Conservation (phyloP, 2,888 invertebrate genomes). For the Serrognathus titanus region DNA sequence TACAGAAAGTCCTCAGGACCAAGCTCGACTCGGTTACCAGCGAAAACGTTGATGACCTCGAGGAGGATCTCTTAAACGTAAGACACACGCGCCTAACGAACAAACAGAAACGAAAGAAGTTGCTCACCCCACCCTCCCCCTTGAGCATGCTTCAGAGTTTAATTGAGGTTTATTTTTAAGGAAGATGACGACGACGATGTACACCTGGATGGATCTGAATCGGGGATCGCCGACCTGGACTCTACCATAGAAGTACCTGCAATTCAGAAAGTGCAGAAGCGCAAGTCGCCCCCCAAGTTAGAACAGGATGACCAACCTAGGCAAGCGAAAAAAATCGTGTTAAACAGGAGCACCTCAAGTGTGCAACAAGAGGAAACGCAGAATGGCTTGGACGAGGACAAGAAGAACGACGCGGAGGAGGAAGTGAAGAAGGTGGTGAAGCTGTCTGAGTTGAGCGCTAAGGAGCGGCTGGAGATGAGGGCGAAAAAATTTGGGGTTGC, state of each 20-base stretch:
- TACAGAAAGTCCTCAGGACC: slow-evolving; percentile 61
- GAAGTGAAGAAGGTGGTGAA: slow-evolving; percentile 56
- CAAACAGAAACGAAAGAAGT: background rate
- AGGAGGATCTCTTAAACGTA: slow-evolving; percentile 57
- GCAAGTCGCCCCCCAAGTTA: slow-evolving; percentile 31
- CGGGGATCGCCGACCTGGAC: slow-evolving; percentile 42
- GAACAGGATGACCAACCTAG: slow-evolving; percentile 34
- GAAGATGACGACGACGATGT: slow-evolving; percentile 44
- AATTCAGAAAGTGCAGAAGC: slow-evolving; percentile 31
- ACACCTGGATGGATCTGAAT: slow-evolving; percentile 40
- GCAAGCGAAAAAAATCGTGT: slow-evolving; percentile 59
- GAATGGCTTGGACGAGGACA: slow-evolving; percentile 19
- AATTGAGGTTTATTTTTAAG: slow-evolving; percentile 17
- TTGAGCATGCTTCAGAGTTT: background rate
- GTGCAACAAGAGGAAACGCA: slow-evolving; percentile 4
- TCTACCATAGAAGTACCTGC: slow-evolving; percentile 36
- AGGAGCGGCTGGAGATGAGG: slow-evolving; percentile 71
- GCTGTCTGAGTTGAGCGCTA: slow-evolving; percentile 54
- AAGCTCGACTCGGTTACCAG: slow-evolving; percentile 42
- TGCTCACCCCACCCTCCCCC: background rate
- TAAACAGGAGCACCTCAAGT: slow-evolving; percentile 52
- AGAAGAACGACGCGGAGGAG: slow-evolving; percentile 21
- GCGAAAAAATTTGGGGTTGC: slow-evolving; percentile 78
- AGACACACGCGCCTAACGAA: slow-evolving; percentile 21
- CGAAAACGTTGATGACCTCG: slow-evolving; percentile 53